phyloP scores from a whole-genome alignment of 2,113 vertebrate genomes.

The Romanogobio albipinnatus region DNA sequence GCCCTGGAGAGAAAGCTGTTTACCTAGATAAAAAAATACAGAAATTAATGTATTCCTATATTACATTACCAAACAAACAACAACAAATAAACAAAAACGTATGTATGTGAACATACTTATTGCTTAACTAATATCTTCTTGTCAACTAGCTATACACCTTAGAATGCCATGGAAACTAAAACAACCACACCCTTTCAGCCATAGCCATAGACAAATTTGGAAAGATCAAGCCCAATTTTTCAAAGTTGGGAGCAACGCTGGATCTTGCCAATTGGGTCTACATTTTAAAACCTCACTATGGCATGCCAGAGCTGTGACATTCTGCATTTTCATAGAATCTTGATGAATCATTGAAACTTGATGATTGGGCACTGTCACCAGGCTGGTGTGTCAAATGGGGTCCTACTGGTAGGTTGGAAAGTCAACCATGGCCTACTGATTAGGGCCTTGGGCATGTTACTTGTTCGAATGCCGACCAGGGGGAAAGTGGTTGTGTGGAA shows the following conservation, averaged over 20 bases:
- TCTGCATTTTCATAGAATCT: neutral
- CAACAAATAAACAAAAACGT: neutral
- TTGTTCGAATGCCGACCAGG: too few relatives aligned
- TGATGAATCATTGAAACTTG: neutral
- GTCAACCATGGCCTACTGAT: too few relatives aligned
- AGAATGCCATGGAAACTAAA: too few relatives aligned
- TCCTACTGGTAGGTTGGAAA: too few relatives aligned
- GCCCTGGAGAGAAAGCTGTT: conserved; percentile 6
- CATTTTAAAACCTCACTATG: neutral
- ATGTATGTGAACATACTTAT: too few relatives aligned
- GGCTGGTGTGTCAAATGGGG: too few relatives aligned
- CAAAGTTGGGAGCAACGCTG: neutral
- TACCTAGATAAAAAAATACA: neutral
- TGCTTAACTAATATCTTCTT: too few relatives aligned
- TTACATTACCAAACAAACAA: neutral
- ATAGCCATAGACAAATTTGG: neutral
- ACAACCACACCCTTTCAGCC: neutral
- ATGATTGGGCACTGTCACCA: neutral
- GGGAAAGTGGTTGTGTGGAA: too few relatives aligned
- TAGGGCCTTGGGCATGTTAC: too few relatives aligned
- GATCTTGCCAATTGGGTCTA: neutral
- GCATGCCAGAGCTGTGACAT: neutral
- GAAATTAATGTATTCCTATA: neutral
- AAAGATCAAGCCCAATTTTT: neutral
- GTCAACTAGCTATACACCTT: too few relatives aligned